Base-by-base conservation (phyloP, 2,888 invertebrate genomes). In the Stenodera caucasica region DNA sequence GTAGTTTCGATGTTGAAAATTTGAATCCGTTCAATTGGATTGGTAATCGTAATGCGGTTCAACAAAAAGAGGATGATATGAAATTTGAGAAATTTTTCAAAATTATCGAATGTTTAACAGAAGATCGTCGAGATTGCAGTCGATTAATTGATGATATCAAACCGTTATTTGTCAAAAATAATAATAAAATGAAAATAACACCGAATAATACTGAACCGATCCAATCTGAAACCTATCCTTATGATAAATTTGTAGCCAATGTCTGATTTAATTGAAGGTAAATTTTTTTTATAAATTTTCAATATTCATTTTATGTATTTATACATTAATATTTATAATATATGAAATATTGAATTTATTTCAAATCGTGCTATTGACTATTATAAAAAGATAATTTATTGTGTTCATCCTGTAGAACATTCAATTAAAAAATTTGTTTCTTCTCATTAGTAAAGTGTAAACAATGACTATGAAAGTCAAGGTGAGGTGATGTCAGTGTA, bases 401-500 rank as follows among this genome's bases (percentile, higher is more conserved):
- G 23, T 45, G 45, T 45, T 45, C 11, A 23, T 45, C n/a, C 21
- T 45, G 23, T 23, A 23, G 45, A 40, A 18, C 18, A 40, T 40
- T 8, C 5, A 40, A 45, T 23, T 21, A 21, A 23, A 23, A 45
- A 45, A 21, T 45, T 23, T 23, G 23, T 45, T 45, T 30, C n/a
- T 45, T n/a, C 45, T 45, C 23, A 45, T 45, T 23, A 45, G 12
- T 45, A n/a, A 23, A 45, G n/a, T 23, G n/a, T 45, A 45, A 45
- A 45, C 45, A 45, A 45, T 23, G 45, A 45, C 35, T 61, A 32
- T 57, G 57, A 61, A 61, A 61, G 61, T 57, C 61, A 61, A 61
- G 61, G 61, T 61, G 54, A 61, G 33, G 45, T 61, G 61, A 61
- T 61, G 55, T 61, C 61, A 61, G 53, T 21, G 61, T 57, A 50